phyloP scores from a whole-genome alignment of 2,797 vertebrate species.

The Caiman crocodilus region DNA sequence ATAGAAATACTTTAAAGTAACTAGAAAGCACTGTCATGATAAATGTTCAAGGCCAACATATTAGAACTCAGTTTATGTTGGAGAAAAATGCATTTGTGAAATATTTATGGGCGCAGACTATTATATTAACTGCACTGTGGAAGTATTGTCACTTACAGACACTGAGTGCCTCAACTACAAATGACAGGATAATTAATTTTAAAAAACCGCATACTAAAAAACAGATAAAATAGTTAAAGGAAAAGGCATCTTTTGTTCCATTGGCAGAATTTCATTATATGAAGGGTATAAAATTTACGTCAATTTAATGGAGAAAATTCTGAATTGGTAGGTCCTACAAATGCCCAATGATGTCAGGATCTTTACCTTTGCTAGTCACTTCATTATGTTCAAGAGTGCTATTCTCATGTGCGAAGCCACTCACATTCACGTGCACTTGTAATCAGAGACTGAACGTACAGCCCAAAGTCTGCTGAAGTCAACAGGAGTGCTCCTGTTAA shows the following conservation, averaged over 20 bases:
- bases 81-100: conserved; percentile 64
- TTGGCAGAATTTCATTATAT: conserved; percentile 14
- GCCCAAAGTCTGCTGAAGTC: background rate
- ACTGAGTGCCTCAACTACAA: conserved; percentile 45
- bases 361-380: background rate
- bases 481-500: background rate
- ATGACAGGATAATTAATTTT: conserved; percentile 68
- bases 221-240: conserved; percentile 22
- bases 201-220: conserved; percentile 52
- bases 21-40: conserved; percentile 27
- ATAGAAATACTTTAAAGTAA: conserved; percentile 37
- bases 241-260: conserved; percentile 59
- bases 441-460: background rate
- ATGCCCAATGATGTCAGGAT: fast-evolving
- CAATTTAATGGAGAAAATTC: background rate
- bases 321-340: background rate
- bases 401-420: background rate
- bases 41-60: conserved; percentile 34
- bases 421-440: background rate
- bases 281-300: conserved; percentile 26
- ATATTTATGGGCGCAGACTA: conserved; percentile 43
- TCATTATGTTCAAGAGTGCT: background rate
- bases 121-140: conserved; percentile 42
- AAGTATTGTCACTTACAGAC: conserved; percentile 47
- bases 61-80: conserved; percentile 56